Conservation (phyloP, 2,797 vertebrate species). For the Tolypeutes matacus region DNA sequence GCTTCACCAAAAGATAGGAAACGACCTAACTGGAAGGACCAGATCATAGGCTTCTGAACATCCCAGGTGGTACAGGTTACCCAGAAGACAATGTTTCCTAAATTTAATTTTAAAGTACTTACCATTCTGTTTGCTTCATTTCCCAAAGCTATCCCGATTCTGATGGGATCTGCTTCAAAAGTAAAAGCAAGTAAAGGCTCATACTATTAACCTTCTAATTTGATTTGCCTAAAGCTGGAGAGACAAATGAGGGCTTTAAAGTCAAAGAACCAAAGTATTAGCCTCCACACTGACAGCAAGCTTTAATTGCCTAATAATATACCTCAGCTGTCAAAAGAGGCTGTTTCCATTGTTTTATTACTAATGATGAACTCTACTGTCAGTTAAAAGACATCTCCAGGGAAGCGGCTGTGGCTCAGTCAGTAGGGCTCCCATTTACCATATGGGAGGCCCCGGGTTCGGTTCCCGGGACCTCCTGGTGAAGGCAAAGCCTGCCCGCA, state of each 20-base stretch:
- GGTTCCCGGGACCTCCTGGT: no score
- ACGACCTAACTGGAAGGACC: neutral
- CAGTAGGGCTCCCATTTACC: no score
- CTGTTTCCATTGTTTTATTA: neutral
- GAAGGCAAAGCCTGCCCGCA: no score
- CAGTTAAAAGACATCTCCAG: neutral
- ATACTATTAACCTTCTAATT: neutral
- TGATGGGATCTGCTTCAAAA: constrained; percentile 66
- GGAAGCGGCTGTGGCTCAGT: no score
- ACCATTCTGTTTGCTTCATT: constrained; percentile 69
- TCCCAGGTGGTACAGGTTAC: neutral
- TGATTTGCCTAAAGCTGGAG: neutral
- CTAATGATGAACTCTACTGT: neutral
- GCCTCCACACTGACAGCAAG: neutral
- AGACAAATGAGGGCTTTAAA: neutral
- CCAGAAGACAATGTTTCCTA: neutral
- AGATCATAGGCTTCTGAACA: neutral
- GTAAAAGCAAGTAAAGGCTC: neutral
- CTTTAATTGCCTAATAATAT: neutral
- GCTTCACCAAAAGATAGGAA: neutral
- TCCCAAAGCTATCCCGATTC: constrained; percentile 48
- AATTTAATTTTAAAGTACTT: constrained; percentile 66
- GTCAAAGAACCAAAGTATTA: neutral
- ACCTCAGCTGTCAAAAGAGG: neutral
- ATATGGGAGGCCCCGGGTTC: no score